phyloP scores from a whole-genome alignment of 2,797 vertebrate species.

The Heteromormyrus szaboi region DNA sequence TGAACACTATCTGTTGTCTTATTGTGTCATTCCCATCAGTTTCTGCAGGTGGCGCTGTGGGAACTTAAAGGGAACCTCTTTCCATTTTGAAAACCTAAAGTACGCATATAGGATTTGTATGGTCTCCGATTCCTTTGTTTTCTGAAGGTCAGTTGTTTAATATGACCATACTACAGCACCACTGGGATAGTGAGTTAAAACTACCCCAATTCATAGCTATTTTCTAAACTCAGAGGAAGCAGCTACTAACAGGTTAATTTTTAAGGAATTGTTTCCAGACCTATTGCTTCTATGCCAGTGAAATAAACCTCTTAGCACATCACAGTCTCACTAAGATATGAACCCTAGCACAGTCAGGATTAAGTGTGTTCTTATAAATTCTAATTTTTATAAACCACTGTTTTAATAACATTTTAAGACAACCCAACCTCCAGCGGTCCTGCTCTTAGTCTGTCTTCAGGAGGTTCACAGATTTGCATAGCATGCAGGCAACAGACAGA shows the following conservation, averaged over 20 bases:
- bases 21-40: constrained; percentile 19
- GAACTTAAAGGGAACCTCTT: background rate
- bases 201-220: background rate
- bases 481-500: constrained; percentile 10
- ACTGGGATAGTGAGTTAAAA: background rate
- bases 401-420: background rate
- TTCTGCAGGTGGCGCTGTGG: constrained; percentile 52
- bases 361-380: background rate
- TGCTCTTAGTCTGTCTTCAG: background rate
- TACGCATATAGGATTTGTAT: background rate
- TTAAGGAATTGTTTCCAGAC: background rate
- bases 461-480: constrained; percentile 17
- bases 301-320: constrained; percentile 5
- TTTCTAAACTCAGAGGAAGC: background rate
- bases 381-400: background rate
- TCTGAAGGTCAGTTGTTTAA: constrained; percentile 2
- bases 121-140: background rate
- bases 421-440: background rate
- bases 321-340: constrained; percentile 10
- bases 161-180: constrained; percentile 9
- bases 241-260: background rate
- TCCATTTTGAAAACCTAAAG: background rate
- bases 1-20: background rate
- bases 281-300: background rate
- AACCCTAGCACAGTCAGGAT: background rate